Base-by-base conservation (phyloP, 64 coral and sea anemone genomes). In the Catalaphyllia jardinei region DNA sequence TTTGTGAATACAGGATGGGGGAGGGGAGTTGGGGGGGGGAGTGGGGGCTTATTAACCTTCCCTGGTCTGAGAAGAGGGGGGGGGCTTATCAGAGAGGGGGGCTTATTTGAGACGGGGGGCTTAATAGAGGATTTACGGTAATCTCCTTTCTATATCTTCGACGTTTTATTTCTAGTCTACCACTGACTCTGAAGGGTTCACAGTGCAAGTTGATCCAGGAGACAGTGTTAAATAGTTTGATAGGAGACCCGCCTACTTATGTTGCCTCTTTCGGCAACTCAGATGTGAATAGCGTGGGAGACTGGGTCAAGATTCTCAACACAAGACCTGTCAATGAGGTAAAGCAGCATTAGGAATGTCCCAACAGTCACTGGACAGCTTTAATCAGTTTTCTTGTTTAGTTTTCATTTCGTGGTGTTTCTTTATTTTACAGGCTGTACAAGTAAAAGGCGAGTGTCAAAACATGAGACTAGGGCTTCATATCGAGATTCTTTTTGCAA, bases 241-340 rank as follows among this genome's bases (percentile, higher is more conserved):
- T 95, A 16, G 91, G 93, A 29, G 93, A 77, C 51, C 86, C 49
- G 22, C 93, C 96, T 29, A 92, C 96, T 17, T 74, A 99, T 72
- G 93, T 99, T 8, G 96, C 93, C 5, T 90, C 83, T 4, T 99
- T 95, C 88, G 96, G 96, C 10, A 99, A 99, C 74, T 99, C 96
- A 59, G 93, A 95, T 59, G 97, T 99, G 7, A 93, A 99, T 63
- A 99, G 90, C 73, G 88, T 91, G 24, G 93, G 93, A 69, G 93
- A 99, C 33, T 99, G 97, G 97, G 97, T 99, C 42, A 83, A 79
- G 63, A 86, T 99, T 89, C 87, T 99, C 20, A 93, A 99, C 64
- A 72, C 57, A n/a, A 95, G 76, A 72, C 97, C 97, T 22, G 77
- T 87, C 27, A 83, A 99, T 73, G 75, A 89, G 83, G 97, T 99